Evolutionary conservation across 2,888 invertebrate species (phyloP).

Genomic region (Drosophila picticornis): DNA sequence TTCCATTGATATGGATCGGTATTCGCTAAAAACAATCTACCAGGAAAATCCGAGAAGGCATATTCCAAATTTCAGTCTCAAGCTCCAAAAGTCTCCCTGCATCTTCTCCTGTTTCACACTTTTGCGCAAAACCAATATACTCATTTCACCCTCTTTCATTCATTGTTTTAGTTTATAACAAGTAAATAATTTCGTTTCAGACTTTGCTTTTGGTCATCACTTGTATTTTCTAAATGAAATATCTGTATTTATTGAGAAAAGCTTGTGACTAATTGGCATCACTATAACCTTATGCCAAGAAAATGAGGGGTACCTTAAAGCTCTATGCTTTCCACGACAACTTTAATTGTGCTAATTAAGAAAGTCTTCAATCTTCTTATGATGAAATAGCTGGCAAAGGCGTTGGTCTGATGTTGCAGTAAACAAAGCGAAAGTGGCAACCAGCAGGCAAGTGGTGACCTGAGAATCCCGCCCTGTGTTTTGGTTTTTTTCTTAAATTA

Average conservation of each 20-base stretch:
- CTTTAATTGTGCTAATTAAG: slow-evolving; percentile 3
- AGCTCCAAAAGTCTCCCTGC: neutral
- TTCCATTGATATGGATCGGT: neutral
- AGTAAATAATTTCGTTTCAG: too few species aligned
- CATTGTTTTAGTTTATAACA: too few species aligned
- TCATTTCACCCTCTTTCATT: neutral
- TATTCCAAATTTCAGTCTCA: neutral
- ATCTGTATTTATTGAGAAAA: neutral
- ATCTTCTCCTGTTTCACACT: neutral
- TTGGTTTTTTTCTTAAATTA: slow-evolving; percentile 12
- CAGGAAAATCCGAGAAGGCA: too few species aligned
- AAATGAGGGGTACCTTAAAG: neutral
- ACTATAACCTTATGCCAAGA: neutral
- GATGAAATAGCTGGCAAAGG: neutral
- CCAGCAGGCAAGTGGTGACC: neutral
- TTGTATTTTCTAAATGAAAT: neutral
- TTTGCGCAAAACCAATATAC: neutral
- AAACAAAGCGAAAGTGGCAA: slow-evolving; percentile 3
- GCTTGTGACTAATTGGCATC: neutral
- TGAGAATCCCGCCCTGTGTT: too few species aligned
- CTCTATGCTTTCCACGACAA: neutral
- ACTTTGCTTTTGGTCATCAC: too few species aligned
- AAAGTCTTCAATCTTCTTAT: slow-evolving; percentile 10
- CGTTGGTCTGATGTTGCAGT: slow-evolving; percentile 2
- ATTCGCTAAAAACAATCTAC: neutral